These are phyloP conservation scores for Hyperoodon ampullatus DNA, from an alignment of 2,113 vertebrate species.

Conservation along the genomic window DNA sequence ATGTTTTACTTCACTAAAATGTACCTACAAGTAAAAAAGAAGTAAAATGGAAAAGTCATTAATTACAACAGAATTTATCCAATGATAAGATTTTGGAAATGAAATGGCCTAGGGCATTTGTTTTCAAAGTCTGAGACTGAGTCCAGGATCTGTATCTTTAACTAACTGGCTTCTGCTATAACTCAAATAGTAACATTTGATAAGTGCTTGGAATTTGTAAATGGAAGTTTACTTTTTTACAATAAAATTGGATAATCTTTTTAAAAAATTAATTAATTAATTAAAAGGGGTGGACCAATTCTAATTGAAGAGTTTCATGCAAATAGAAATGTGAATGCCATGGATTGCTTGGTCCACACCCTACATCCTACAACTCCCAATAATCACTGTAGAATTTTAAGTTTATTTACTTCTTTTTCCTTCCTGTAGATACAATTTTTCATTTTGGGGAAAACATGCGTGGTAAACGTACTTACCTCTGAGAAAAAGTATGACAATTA, in stretches of 20 bases:
- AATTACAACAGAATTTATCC: not conserved
- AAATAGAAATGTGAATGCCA: not conserved
- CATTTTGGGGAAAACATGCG: not conserved
- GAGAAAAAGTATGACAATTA: not conserved
- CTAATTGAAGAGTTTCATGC: not conserved
- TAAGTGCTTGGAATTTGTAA: not conserved
- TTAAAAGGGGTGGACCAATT: not conserved
- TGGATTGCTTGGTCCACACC: not conserved
- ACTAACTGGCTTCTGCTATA: not conserved
- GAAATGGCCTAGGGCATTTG: not conserved
- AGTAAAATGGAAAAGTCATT: not conserved
- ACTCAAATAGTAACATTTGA: not conserved
- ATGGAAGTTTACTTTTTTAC: not conserved
- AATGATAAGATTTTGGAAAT: not conserved
- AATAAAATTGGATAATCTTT: not conserved
- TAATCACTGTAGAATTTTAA: not conserved
- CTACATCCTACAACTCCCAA: not conserved
- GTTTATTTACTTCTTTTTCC: not conserved
- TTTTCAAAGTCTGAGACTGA: not conserved
- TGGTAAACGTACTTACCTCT: slow-evolving; percentile 9
- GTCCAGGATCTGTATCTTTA: not conserved
- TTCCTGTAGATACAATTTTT: not conserved
- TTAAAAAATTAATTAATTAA: no score
- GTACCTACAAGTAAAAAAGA: not conserved
- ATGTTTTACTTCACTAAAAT: not conserved